Conservation (phyloP, 1,140 invertebrate genomes). For the Saxidomus purpurata region DNA sequence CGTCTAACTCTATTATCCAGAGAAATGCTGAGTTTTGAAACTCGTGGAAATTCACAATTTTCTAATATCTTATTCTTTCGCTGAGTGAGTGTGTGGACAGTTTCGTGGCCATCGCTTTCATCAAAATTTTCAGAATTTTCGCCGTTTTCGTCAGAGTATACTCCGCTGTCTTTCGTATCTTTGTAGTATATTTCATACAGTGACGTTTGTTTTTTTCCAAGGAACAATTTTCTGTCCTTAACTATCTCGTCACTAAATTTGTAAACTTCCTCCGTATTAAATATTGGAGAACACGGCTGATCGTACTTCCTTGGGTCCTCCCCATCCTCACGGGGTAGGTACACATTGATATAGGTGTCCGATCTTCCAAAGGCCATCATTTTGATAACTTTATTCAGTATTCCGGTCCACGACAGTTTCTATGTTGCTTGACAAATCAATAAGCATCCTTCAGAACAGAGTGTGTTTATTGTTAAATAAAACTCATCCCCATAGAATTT, state of each 20-base stretch:
- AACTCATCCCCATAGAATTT: too few species aligned
- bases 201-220: slow-evolving; percentile 58
- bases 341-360: slow-evolving; percentile 62
- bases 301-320: slow-evolving; percentile 33
- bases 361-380: slow-evolving; percentile 44
- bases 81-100: background rate
- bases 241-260: slow-evolving; percentile 66
- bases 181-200: slow-evolving; percentile 65
- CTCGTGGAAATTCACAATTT: slow-evolving; percentile 17
- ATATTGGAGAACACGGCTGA: slow-evolving; percentile 39
- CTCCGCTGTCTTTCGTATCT: slow-evolving; percentile 5
- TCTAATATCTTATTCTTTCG: background rate
- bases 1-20: slow-evolving; percentile 29
- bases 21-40: slow-evolving; percentile 51
- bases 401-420: background rate
- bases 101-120: background rate
- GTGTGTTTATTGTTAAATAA: too few species aligned
- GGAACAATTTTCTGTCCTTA: slow-evolving; percentile 61
- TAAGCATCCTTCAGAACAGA: background rate
- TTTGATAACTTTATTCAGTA: background rate
- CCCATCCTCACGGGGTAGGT: slow-evolving; percentile 54
- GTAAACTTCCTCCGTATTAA: slow-evolving; percentile 10
- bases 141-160: background rate
- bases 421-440: background rate
- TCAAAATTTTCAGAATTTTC: background rate